phyloP scores from a whole-genome alignment of 2,797 vertebrate genomes.

The Chelidonichthys spinosus region DNA sequence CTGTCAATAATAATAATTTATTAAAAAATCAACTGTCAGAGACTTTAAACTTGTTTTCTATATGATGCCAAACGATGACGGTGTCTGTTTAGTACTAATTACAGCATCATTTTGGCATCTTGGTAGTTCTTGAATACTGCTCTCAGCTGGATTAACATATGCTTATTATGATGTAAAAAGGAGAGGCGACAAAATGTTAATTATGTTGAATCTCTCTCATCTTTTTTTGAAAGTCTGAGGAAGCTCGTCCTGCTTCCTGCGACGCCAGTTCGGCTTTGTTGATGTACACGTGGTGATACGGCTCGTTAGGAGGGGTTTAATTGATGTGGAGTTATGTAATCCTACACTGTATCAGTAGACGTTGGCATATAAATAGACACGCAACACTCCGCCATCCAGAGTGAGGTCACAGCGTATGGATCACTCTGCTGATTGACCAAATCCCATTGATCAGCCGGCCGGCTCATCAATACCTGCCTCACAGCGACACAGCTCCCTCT shows the following conservation, averaged over 20 bases:
- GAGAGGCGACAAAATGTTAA: slow-evolving; percentile 48
- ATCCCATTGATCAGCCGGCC: slow-evolving; percentile 68
- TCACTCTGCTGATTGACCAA: slow-evolving; percentile 75
- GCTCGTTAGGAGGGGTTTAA: slow-evolving; percentile 4
- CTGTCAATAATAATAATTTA: neutral
- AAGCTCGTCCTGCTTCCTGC: slow-evolving; percentile 9
- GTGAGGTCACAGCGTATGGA: slow-evolving; percentile 80
- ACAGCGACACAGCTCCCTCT: slow-evolving; percentile 39
- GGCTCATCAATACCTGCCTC: slow-evolving; percentile 69
- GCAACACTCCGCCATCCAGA: slow-evolving; percentile 45
- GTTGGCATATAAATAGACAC: slow-evolving; percentile 44
- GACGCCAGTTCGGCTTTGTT: neutral
- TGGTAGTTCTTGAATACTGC: slow-evolving; percentile 14
- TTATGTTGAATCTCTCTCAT: slow-evolving; percentile 37
- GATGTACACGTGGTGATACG: neutral
- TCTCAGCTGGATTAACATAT: slow-evolving; percentile 61
- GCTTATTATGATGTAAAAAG: slow-evolving; percentile 43
- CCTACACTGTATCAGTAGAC: slow-evolving; percentile 40
- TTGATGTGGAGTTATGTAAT: slow-evolving; percentile 51
- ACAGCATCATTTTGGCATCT: slow-evolving; percentile 10
- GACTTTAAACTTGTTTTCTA: neutral
- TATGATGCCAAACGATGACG: neutral
- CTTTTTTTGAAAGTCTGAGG: slow-evolving; percentile 3
- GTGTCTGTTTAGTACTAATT: neutral
- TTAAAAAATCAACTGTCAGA: neutral